Evolutionary conservation across 2,113 vertebrate genomes (phyloP), one percentile per base, ranked within the genome.

Genomic region (Brienomyrus longianalis): DNA sequence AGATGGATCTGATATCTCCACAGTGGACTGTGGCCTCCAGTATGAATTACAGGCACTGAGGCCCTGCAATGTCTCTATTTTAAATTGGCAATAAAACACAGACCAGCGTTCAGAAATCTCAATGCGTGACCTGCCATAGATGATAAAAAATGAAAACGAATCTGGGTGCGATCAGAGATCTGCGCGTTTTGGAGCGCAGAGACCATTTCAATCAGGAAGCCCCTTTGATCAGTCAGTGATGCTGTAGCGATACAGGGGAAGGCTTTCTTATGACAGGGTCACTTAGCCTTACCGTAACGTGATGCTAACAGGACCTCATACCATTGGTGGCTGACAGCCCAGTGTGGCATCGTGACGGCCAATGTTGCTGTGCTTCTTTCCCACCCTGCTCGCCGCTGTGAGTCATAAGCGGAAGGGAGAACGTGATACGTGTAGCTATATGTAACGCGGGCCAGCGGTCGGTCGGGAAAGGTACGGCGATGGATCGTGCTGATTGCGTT

Each of bases 191-290:
- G 31, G 48, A 89, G n/a, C 9, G n/a, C 35, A 43, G 66, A 31
- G 50, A 45, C 66, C 47, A 31, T 80, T 80, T 80, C 47, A 80
- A 39, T 80, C 15, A 39, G 39, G 62, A 48, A 15, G 5, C 43
- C 21, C 54, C 62, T 15, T 83, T n/a, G 87, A 91, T 92, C 74
- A 91, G 88, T 90, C 89, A 89, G 85, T 88, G 77, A 62, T 87
- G 90, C 83, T 90, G 19, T 1, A 31, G 87, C 59, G 1, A 89
- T 11, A 43, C 39, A 31, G 91, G 35, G 52, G 51, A 54, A 52
- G 70, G 43, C 9, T 50, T 43, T 89, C 84, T 85, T 90, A 48
- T n/a, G 39, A n/a, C 31, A 51, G 87, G 39, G 56, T 21, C 87
- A 48, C 39, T 52, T 15, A 54, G 50, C 50, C n/a, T 86, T 50